Evolutionary conservation across 2,797 vertebrate species (phyloP), one percentile per base, ranked within the genome.

Genomic region (Dendrocincla tyrannina): DNA sequence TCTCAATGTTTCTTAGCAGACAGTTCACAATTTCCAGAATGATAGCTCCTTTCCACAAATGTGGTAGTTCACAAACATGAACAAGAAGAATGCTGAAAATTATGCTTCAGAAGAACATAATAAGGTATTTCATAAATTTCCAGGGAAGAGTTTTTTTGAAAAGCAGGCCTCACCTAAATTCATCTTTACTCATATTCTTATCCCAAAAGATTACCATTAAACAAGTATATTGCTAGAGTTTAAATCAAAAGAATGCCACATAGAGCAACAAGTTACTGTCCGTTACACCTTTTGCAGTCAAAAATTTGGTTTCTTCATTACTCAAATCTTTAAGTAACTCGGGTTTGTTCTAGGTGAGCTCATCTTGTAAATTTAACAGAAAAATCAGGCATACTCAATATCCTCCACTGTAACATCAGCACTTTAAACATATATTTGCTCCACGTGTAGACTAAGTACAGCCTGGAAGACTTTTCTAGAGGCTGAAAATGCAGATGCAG

Each of bases 41-140:
- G 5, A 62, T 9, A 19, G 9, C 19, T 74, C 28, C 25, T 67
- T 62, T 46, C 33, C 44, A 49, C 35, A 83, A 46, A 37, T 5
- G 15, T n/a, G 33, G 18, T 27, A 63, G 46, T 7, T 85, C 28
- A 69, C 19, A 59, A 75, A 56, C 33, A 77, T 7, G 33, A 58
- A 58, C 0, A 1, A 55, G 25, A 78, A 85, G 13, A 75, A 56
- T 12, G 19, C 9, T 0, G 0, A 78, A 63, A 11, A 25, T 23
- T 37, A 1, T 7, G 25, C 16, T 88, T 83, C 55, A 55, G 9
- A 69, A 63, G 39, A 73, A 78, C 22, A 46, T 0, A 42, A n/a
- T 5, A 32, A 79, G 10, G 7, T 22, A 76, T n/a, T 82, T 37
- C 4, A 50, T 2, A 16, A 3, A 7, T 59, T 50, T 73, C 24